phyloP scores from a whole-genome alignment of 1,140 invertebrate genomes.

The Euwallacea fornicatus region DNA sequence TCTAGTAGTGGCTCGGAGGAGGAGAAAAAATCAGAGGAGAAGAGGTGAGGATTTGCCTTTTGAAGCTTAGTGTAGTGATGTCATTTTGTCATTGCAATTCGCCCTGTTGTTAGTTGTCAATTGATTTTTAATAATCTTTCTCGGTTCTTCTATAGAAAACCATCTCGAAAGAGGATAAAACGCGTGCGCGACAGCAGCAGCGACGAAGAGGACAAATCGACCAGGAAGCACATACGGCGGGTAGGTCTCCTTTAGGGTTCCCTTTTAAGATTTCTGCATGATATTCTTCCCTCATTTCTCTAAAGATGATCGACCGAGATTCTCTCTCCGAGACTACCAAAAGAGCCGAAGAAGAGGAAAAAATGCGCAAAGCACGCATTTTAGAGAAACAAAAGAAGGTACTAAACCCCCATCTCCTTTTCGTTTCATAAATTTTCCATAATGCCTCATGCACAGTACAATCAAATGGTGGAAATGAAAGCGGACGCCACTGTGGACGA shows the following conservation, averaged over 20 bases:
- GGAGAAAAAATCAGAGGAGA: constrained; percentile 2
- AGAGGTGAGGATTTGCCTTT: too few species aligned
- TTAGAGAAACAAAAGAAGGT: constrained; percentile 82
- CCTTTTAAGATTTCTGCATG: neutral
- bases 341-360: constrained; percentile 85
- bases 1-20: too few species aligned
- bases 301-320: constrained; percentile 43
- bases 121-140: too few species aligned
- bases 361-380: constrained; percentile 84
- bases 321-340: constrained; percentile 77
- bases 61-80: too few species aligned
- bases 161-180: constrained; percentile 43
- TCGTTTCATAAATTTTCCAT: constrained; percentile 9
- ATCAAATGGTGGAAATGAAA: constrained; percentile 48
- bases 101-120: too few species aligned
- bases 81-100: too few species aligned
- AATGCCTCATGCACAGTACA: constrained; percentile 45
- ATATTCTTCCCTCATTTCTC: constrained; percentile 1
- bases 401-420: constrained; percentile 14
- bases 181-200: constrained; percentile 46
- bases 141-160: constrained; percentile 16
- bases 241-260: neutral
- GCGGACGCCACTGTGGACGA: constrained; percentile 55
- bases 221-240: constrained; percentile 45
- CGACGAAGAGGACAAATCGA: constrained; percentile 47